Base-by-base conservation (phyloP, 1,140 invertebrate species). In the Sitodiplosis mosellana region DNA sequence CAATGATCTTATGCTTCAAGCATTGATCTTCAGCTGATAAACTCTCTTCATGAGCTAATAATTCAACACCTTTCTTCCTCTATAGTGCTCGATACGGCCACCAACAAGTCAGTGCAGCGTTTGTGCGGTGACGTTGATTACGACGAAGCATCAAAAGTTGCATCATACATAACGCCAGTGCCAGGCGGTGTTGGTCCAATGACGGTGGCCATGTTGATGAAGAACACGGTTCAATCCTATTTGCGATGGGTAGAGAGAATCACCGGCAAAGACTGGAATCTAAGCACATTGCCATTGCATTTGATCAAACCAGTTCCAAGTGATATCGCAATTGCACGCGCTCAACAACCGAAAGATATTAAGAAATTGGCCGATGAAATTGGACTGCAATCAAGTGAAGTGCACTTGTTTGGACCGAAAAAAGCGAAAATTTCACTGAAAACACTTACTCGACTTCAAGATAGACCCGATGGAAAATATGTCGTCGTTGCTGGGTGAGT, bases 131-230 rank as follows among this genome's bases (percentile, higher is more conserved):
- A 99, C 77, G 95, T 99, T 14, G 83, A 80, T 42, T 98, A 81
- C 68, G 71, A 73, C 14, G 81, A 83, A 63, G 92, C 81, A 6
- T 74, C 73, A 44, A 66, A 78, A 50, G 76, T 87, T 43, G 91
- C 92, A 8, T 78, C 80, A 2, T 83, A 78, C 56, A 91, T 99
- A 48, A 99, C 95, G 20, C 95, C 95, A 2, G 95, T 99, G 17
- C 95, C 95, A 11, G 92, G 93, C 22, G 94, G 95, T 50, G 94
- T 99, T 47, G 94, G 94, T 0, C 93, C 93, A 8, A 95, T 98
- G 89, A 97, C 93, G 1, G 93, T 98, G 18, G n/a, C n/a, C n/a
- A n/a, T n/a, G n/a, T n/a, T n/a, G n/a, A n/a, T n/a, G n/a, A n/a
- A n/a, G n/a, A n/a, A n/a, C n/a, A n/a, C n/a, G n/a, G n/a, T n/a